Conservation (phyloP, 1,140 invertebrate species). For the Lepidurus packardi region DNA sequence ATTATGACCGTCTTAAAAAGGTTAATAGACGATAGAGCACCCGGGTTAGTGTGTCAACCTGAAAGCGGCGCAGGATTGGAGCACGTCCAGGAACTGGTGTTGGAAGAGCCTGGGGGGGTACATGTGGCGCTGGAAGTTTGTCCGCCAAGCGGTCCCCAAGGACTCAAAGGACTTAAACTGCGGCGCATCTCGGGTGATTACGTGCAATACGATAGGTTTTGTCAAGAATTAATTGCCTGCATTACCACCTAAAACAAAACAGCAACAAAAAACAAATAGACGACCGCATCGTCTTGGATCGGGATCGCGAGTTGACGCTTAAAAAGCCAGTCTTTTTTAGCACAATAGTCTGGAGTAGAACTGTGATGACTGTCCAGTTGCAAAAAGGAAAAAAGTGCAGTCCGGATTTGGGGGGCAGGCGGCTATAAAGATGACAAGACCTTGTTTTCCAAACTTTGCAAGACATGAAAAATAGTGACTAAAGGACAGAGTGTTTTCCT, state of each 20-base stretch:
- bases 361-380: not conserved
- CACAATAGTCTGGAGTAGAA: not conserved
- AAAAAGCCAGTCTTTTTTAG: not conserved
- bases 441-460: not conserved
- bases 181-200: conserved; percentile 85
- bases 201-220: conserved; percentile 80
- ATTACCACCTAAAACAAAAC: conserved; percentile 47
- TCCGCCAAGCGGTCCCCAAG: conserved; percentile 37
- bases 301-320: not conserved
- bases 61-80: conserved; percentile 47
- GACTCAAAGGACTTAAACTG: conserved; percentile 74
- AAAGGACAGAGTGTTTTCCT: not conserved
- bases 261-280: no score
- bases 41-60: conserved; percentile 47
- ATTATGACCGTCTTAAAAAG: conserved; percentile 76
- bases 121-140: conserved; percentile 40
- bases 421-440: not conserved
- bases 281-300: not conserved
- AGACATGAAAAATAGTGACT: not conserved
- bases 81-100: conserved; percentile 41
- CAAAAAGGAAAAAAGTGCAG: not conserved
- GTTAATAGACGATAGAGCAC: conserved; percentile 69
- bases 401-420: not conserved
- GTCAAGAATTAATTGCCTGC: conserved; percentile 81
- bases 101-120: conserved; percentile 31